A percentile compares a stretch with the other conserved stretches of the same genome.
Conservation (phyloP, 1,140 invertebrate genomes). For the Adelges cooleyi region DNA sequence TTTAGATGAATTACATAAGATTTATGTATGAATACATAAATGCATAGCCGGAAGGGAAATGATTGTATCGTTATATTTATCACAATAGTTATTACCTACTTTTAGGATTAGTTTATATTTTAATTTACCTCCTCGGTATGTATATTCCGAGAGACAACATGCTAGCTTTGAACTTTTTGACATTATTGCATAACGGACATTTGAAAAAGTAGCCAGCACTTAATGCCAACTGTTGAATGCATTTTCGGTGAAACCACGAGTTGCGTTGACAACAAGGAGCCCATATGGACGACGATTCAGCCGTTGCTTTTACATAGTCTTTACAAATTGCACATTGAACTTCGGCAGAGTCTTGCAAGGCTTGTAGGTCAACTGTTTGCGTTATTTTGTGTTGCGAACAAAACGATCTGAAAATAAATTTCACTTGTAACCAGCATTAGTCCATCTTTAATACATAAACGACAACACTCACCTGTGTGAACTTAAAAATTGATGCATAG, state of each 20-base stretch:
- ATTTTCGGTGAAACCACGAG: constrained; percentile 49
- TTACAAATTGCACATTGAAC: constrained; percentile 47
- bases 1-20: no score
- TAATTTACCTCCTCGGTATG: constrained; percentile 48
- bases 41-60: no score
- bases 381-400: constrained; percentile 46
- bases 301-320: constrained; percentile 39
- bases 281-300: constrained; percentile 41
- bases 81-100: no score
- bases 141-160: constrained; percentile 53
- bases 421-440: constrained; percentile 28
- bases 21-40: no score
- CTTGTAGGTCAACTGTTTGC: constrained; percentile 36
- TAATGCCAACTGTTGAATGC: constrained; percentile 49
- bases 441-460: no score
- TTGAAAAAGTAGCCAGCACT: constrained; percentile 58
- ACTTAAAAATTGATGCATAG: constrained; percentile 49
- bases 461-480: constrained; percentile 47
- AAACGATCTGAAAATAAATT: constrained; percentile 45
- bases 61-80: no score
- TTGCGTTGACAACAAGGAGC: constrained; percentile 50
- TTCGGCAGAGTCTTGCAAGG: neutral
- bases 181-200: constrained; percentile 55
- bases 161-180: constrained; percentile 44
- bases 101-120: constrained; percentile 1